Conservation (phyloP, 2,797 vertebrate species). For the Hemibagrus guttatus region DNA sequence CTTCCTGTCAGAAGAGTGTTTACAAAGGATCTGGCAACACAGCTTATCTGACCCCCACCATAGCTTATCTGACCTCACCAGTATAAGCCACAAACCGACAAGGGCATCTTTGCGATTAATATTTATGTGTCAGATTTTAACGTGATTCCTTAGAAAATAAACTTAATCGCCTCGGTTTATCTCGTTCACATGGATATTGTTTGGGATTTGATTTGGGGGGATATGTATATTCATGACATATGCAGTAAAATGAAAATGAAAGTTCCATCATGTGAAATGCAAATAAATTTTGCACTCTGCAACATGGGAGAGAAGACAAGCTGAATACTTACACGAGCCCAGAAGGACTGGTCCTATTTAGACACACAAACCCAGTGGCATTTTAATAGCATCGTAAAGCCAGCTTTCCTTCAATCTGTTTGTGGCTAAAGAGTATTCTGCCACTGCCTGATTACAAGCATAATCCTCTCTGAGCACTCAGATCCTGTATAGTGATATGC, state of each 20-base stretch:
- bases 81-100: slow-evolving; percentile 6
- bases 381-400: slow-evolving; percentile 32
- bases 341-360: slow-evolving; percentile 3
- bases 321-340: neutral
- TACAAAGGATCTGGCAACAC: slow-evolving; percentile 53
- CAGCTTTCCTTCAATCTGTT: slow-evolving; percentile 36
- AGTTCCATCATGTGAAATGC: neutral
- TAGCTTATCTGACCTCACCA: slow-evolving; percentile 34
- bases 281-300: neutral
- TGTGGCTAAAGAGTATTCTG: slow-evolving; percentile 33
- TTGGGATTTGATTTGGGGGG: neutral
- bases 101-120: neutral
- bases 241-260: neutral
- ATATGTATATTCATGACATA: neutral
- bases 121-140: neutral
- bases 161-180: neutral
- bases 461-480: slow-evolving; percentile 24
- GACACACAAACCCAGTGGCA: neutral
- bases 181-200: neutral
- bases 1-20: slow-evolving; percentile 50
- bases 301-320: neutral
- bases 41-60: slow-evolving; percentile 39
- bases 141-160: neutral
- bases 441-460: slow-evolving; percentile 40
- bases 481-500: slow-evolving; percentile 24